Percentiles rank a stretch among this genome's conserved stretches.
phyloP scores from a whole-genome alignment of 2,888 invertebrate genomes.

The Agrotis ipsilon region DNA sequence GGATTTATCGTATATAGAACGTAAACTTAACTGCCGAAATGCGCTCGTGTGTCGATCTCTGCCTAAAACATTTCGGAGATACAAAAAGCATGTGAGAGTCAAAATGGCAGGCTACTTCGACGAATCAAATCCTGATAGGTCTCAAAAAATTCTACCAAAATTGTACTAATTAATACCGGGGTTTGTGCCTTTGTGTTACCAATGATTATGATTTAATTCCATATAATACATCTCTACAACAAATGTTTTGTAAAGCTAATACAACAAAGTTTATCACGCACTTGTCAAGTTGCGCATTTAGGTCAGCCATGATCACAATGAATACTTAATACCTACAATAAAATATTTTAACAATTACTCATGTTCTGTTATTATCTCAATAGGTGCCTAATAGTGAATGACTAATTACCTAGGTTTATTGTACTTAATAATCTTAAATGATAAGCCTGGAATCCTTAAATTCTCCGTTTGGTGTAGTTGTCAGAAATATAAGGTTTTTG shows the following conservation, averaged over 20 bases:
- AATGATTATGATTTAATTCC: background rate
- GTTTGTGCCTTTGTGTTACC: too few relatives aligned
- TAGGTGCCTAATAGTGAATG: conserved; percentile 4
- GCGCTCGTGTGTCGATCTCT: too few relatives aligned
- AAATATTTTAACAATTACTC: conserved; percentile 43
- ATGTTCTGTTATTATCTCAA: background rate
- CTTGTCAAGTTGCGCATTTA: conserved; percentile 28
- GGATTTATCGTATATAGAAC: too few relatives aligned
- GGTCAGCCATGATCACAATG: conserved; percentile 40
- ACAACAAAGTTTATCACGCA: background rate
- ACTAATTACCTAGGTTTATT: conserved; percentile 22
- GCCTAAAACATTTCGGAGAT: too few relatives aligned
- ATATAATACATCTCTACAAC: background rate
- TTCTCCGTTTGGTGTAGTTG: too few relatives aligned
- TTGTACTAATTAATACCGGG: too few relatives aligned
- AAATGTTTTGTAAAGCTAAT: background rate
- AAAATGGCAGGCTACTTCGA: too few relatives aligned
- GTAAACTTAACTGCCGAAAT: too few relatives aligned
- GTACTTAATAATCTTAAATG: background rate
- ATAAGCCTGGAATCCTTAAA: conserved; percentile 13
- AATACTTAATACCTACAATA: conserved; percentile 22
- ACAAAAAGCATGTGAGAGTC: too few relatives aligned
- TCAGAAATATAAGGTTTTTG: too few relatives aligned
- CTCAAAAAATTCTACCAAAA: too few relatives aligned
- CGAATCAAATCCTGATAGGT: too few relatives aligned